Evolutionary conservation across 2,888 invertebrate genomes (phyloP).

Genomic region (Zygothrica quintamaculata): DNA sequence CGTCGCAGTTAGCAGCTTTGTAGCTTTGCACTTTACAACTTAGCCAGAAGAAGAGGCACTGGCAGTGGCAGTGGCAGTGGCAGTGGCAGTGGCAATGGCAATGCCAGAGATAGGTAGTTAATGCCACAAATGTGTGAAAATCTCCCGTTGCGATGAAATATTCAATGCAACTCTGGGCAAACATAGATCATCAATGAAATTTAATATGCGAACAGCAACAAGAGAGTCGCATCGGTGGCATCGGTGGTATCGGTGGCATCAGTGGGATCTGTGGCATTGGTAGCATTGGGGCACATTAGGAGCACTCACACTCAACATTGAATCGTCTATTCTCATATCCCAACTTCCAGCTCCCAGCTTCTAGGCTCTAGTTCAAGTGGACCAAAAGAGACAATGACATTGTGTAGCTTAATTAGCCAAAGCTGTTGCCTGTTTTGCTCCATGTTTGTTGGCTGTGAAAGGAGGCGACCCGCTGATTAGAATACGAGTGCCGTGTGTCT

Average conservation of each 20-base stretch:
- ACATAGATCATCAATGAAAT: constrained; percentile 82
- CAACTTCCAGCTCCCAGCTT: not conserved
- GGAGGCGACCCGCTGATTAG: constrained; percentile 64
- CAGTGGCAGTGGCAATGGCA: constrained; percentile 11
- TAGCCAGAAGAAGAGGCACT: constrained; percentile 1
- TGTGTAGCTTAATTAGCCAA: constrained; percentile 81
- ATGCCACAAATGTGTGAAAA: constrained; percentile 79
- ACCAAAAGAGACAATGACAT: constrained; percentile 63
- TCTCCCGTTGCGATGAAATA: constrained; percentile 81
- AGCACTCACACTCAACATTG: constrained; percentile 36
- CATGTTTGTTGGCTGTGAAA: constrained; percentile 16
- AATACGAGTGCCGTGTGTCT: constrained; percentile 49
- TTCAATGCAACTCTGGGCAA: constrained; percentile 76
- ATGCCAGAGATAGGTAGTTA: constrained; percentile 13
- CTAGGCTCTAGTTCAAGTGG: not conserved
- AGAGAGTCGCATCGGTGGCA: constrained; percentile 23
- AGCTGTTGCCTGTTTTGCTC: constrained; percentile 55
- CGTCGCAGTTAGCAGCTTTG: not conserved
- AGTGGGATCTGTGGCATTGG: not conserved
- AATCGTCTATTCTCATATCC: constrained; percentile 5
- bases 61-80: constrained; percentile 9
- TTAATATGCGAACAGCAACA: constrained; percentile 71
- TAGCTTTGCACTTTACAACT: too few species aligned
- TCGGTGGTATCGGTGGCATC: not conserved
- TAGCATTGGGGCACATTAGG: constrained; percentile 16